Percentiles rank a stretch among this genome's conserved stretches.
Evolutionary conservation across 2,797 vertebrate species (phyloP).

Genomic region (Hemitrygon akajei): DNA sequence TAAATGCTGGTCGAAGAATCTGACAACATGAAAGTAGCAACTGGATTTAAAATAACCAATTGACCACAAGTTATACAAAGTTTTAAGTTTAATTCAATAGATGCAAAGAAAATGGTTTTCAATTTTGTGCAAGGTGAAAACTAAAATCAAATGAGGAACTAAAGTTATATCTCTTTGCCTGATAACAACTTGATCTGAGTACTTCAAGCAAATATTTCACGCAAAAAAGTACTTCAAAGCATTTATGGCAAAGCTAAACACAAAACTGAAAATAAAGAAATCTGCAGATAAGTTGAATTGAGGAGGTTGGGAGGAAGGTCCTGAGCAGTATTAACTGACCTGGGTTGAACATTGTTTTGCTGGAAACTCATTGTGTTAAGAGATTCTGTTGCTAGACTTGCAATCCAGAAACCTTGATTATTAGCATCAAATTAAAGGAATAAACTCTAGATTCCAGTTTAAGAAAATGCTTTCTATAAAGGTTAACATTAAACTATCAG

Average conservation of each 20-base stretch:
- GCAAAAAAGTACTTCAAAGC: background rate
- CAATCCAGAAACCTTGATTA: background rate
- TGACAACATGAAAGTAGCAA: background rate
- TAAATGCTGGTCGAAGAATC: background rate
- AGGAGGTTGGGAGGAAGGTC: background rate
- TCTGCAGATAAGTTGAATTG: background rate
- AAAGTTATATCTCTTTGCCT: background rate
- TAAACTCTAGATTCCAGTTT: background rate
- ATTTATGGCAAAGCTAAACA: background rate
- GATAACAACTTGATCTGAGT: background rate
- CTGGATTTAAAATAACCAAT: conserved; percentile 32
- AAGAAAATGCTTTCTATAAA: background rate
- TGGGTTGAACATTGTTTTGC: background rate
- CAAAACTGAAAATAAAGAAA: background rate
- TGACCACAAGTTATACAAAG: background rate
- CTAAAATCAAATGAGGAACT: background rate
- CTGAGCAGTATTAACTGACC: background rate
- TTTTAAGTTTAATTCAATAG: background rate
- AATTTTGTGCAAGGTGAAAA: background rate
- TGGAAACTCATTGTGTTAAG: background rate
- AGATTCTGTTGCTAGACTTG: background rate
- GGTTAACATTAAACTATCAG: background rate
- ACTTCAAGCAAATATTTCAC: background rate
- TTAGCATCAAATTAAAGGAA: background rate
- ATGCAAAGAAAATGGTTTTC: background rate